phyloP scores from a whole-genome alignment of 2,113 vertebrate species.

The Odocoileus hemionus region DNA sequence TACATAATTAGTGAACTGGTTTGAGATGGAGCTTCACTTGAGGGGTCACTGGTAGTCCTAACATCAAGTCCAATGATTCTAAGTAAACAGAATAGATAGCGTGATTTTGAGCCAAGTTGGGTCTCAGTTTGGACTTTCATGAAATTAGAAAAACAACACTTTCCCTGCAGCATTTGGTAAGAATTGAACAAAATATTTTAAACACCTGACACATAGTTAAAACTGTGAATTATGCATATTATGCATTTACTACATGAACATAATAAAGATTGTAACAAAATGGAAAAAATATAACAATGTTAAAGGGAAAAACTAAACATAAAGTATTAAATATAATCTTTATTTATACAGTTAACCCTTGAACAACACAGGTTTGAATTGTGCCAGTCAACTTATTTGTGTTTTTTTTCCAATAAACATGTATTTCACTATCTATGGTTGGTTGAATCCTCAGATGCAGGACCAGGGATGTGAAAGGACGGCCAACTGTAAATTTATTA shows the following conservation, averaged over 20 bases:
- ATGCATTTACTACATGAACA: not conserved
- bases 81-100: not conserved
- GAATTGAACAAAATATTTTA: not conserved
- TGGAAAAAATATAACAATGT: not conserved
- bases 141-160: not conserved
- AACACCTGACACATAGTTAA: not conserved
- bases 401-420: not conserved
- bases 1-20: not conserved
- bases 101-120: not conserved
- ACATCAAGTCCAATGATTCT: not conserved
- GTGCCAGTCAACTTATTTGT: not conserved
- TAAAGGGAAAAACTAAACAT: not conserved
- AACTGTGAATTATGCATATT: not conserved
- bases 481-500: not conserved
- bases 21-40: not conserved
- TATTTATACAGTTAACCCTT: not conserved
- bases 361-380: not conserved
- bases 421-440: not conserved
- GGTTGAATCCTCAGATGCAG: not conserved
- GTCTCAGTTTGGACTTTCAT: not conserved
- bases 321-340: not conserved
- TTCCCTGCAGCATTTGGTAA: not conserved
- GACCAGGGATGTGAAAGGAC: not conserved
- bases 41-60: not conserved
- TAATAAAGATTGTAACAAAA: not conserved